These are phyloP conservation scores for Sebastes aleutianus DNA, from an alignment of 2,797 vertebrate species.

Conservation along the genomic window DNA sequence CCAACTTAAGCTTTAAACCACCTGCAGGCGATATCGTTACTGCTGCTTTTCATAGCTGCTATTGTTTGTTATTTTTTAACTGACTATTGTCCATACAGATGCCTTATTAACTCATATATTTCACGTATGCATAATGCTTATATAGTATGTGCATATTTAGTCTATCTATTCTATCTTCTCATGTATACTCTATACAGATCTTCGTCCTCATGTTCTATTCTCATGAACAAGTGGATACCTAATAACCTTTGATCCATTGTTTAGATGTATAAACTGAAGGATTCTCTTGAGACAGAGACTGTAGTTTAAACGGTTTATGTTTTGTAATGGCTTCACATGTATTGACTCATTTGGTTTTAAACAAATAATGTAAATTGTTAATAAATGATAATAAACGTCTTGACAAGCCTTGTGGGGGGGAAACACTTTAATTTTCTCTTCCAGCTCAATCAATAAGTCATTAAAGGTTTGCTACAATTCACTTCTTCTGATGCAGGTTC, in stretches of 20 bases:
- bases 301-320: background rate
- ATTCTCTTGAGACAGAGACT: background rate
- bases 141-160: background rate
- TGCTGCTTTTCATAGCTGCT: too few relatives aligned
- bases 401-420: background rate
- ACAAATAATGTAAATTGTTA: background rate
- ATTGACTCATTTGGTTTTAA: background rate
- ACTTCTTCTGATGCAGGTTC: slow-evolving; percentile 13
- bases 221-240: background rate
- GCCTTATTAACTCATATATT: too few relatives aligned
- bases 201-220: background rate
- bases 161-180: too few relatives aligned
- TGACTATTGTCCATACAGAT: too few relatives aligned
- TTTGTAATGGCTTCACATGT: background rate
- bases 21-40: too few relatives aligned
- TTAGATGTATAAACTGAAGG: background rate
- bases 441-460: slow-evolving; percentile 44
- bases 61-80: too few relatives aligned
- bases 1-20: too few relatives aligned
- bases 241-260: background rate
- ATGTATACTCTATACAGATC: too few relatives aligned
- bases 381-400: background rate
- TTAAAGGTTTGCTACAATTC: slow-evolving; percentile 23
- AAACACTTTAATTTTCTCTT: slow-evolving; percentile 11
- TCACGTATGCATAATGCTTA: background rate